A percentile compares a stretch with the other conserved stretches of the same genome.
These are phyloP conservation scores for Augochlorella aurata DNA, from an alignment of 2,888 invertebrate genomes.

Conservation along the genomic window DNA sequence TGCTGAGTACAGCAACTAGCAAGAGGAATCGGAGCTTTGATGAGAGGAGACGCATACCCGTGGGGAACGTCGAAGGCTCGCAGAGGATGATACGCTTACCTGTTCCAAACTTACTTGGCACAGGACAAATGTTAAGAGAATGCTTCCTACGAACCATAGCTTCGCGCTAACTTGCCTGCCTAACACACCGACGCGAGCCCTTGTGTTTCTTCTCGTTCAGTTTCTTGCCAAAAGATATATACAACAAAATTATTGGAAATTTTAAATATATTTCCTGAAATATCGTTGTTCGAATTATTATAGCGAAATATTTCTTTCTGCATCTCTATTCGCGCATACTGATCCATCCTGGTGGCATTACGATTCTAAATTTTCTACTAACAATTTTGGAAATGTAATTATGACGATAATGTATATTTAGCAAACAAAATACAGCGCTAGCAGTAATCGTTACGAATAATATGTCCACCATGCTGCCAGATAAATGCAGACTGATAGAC, in stretches of 20 bases:
- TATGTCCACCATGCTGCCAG: background rate
- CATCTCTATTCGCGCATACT: no score
- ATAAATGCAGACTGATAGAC: background rate
- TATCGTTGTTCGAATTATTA: no score
- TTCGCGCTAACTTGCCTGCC: background rate
- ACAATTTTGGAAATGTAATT: no score
- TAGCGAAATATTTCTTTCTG: no score
- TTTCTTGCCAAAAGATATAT: no score
- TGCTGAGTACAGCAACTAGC: conserved; percentile 58
- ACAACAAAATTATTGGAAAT: no score
- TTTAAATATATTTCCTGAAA: no score
- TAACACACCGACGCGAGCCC: background rate
- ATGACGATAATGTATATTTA: background rate
- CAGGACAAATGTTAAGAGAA: conserved; percentile 9
- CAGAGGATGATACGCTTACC: conserved; percentile 27
- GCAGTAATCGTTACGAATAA: background rate
- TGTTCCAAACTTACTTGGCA: conserved; percentile 33
- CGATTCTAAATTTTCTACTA: no score
- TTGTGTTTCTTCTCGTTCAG: no score
- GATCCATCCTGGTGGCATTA: no score
- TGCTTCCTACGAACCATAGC: background rate
- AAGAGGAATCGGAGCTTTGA: conserved; percentile 38
- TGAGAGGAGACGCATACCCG: conserved; percentile 37
- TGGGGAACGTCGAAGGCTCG: conserved; percentile 27
- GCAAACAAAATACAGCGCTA: background rate